Percentiles rank a stretch among this genome's conserved stretches.
phyloP scores from a whole-genome alignment of 2,797 vertebrate species.

The Lutjanus campechanus region DNA sequence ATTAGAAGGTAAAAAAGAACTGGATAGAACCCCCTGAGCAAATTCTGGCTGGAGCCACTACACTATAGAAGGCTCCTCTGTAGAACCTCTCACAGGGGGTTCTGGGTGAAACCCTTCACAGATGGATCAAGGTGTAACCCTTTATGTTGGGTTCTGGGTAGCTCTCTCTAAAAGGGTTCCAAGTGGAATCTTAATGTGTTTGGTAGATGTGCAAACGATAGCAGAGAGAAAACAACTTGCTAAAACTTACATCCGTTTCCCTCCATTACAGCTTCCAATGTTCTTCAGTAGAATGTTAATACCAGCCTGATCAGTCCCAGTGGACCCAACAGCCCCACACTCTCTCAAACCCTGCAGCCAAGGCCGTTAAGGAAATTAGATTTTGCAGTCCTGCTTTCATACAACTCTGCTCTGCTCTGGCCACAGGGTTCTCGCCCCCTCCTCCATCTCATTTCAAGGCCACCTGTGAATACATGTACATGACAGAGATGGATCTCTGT shows the following conservation, averaged over 20 bases:
- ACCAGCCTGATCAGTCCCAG: constrained; percentile 36
- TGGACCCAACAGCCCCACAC: constrained; percentile 33
- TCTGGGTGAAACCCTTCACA: no score
- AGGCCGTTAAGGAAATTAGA: constrained; percentile 59
- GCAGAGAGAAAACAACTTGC: not conserved
- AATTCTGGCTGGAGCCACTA: no score
- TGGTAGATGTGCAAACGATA: not conserved
- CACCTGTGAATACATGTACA: constrained; percentile 62
- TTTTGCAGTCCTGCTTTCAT: constrained; percentile 53
- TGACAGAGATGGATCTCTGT: constrained; percentile 76
- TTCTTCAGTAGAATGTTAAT: constrained; percentile 32
- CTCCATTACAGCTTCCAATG: constrained; percentile 14
- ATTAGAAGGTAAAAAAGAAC: no score
- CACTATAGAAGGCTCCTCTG: no score
- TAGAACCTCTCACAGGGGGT: no score
- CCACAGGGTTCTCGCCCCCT: constrained; percentile 35
- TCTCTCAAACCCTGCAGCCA: constrained; percentile 42
- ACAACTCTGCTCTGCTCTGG: constrained; percentile 29
- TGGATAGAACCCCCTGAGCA: no score
- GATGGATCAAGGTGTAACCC: no score
- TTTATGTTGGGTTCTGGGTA: no score
- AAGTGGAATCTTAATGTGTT: no score
- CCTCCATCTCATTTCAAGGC: constrained; percentile 59
- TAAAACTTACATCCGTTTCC: constrained; percentile 22
- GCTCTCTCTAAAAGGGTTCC: no score